A percentile compares a stretch with the other conserved stretches of the same genome.
Evolutionary conservation across 2,797 vertebrate species (phyloP).

Genomic region (Ataeniobius toweri): DNA sequence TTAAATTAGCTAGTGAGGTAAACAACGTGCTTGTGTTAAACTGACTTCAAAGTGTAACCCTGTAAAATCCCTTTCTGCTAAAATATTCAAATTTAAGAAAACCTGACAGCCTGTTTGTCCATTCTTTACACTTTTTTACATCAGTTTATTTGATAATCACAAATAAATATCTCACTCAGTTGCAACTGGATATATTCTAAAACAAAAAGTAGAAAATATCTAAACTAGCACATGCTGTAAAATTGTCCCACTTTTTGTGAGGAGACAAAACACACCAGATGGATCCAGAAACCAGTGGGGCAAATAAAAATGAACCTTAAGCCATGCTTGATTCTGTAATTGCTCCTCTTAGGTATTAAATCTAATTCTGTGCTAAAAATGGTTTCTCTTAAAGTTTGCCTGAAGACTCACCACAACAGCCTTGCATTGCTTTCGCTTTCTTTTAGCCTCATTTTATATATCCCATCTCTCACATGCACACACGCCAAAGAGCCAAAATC

Average conservation of each 20-base stretch:
- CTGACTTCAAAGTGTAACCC: neutral
- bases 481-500: constrained; percentile 9
- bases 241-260: neutral
- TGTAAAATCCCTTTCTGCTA: neutral
- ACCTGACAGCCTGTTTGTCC: neutral
- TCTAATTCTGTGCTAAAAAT: constrained; percentile 57
- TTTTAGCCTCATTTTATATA: constrained; percentile 23
- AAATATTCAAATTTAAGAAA: neutral
- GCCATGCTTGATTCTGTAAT: constrained; percentile 45
- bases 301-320: constrained; percentile 8
- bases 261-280: neutral
- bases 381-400: constrained; percentile 42
- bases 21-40: neutral
- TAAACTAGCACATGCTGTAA: neutral
- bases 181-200: neutral
- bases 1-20: neutral
- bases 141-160: neutral
- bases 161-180: neutral
- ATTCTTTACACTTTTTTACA: neutral
- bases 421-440: constrained; percentile 16
- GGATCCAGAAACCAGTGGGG: constrained; percentile 9
- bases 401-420: constrained; percentile 40
- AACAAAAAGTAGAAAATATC: constrained; percentile 2
- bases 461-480: neutral
- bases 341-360: constrained; percentile 46